Evolutionary conservation across 2,797 vertebrate species (phyloP).

Genomic region (Labeo calbasu): DNA sequence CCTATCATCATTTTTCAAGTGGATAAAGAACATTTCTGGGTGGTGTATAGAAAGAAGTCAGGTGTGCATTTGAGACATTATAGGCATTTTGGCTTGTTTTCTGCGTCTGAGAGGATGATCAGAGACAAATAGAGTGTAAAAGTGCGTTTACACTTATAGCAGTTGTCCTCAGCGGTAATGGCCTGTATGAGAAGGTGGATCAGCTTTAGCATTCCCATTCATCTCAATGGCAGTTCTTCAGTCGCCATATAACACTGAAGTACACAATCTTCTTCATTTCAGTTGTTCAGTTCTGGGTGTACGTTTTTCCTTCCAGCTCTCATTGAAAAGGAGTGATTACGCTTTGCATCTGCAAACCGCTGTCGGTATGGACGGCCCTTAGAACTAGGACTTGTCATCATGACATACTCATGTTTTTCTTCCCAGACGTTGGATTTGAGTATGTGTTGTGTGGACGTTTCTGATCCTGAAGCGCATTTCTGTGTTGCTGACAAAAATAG

Average conservation of each 20-base stretch:
- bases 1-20: background rate
- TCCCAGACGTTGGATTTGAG: background rate
- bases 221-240: background rate
- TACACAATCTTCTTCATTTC: background rate
- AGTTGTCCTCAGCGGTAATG: background rate
- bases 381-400: background rate
- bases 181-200: background rate
- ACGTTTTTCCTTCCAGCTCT: background rate
- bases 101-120: background rate
- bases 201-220: background rate
- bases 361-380: background rate
- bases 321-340: background rate
- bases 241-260: background rate
- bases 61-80: slow-evolving; percentile 53
- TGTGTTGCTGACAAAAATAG: slow-evolving; percentile 13
- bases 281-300: background rate
- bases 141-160: background rate
- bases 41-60: slow-evolving; percentile 72
- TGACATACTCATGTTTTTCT: background rate
- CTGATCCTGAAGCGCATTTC: background rate
- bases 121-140: background rate
- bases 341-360: background rate
- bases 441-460: slow-evolving; percentile 2
- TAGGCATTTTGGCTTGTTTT: slow-evolving; percentile 56
- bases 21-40: background rate